phyloP scores from a whole-genome alignment of 2,113 vertebrate genomes.

The Leucopsar rothschildi region DNA sequence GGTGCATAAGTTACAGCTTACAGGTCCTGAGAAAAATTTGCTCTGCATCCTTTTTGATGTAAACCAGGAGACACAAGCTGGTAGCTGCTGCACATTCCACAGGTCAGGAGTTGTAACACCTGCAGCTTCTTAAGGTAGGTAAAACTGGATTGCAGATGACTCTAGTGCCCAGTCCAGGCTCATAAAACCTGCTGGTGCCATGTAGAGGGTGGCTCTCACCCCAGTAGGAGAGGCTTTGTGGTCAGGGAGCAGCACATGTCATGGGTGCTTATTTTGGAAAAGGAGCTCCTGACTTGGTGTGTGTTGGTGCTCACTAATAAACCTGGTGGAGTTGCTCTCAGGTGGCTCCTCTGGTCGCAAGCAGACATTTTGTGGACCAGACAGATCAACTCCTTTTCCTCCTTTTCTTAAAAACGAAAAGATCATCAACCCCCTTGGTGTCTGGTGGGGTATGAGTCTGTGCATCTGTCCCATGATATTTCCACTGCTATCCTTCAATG shows the following conservation, averaged over 20 bases:
- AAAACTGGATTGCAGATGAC: neutral
- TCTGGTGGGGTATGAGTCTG: neutral
- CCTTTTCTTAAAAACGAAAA: neutral
- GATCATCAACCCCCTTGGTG: neutral
- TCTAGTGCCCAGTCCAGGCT: neutral
- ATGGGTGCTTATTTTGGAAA: neutral
- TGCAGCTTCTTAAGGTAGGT: neutral
- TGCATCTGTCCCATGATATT: fast-evolving
- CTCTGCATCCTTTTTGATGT: neutral
- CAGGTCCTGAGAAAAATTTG: neutral
- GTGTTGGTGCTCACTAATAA: neutral
- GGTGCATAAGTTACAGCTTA: neutral
- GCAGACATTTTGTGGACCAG: neutral
- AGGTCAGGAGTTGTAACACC: neutral
- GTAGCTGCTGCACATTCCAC: neutral
- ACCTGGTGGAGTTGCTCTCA: fast-evolving
- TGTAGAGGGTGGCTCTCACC: fast-evolving
- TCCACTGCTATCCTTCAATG: neutral
- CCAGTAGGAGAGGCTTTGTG: neutral
- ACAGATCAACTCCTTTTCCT: neutral
- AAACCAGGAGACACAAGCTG: neutral
- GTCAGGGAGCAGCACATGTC: neutral
- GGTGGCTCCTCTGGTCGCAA: neutral
- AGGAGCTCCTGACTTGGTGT: neutral
- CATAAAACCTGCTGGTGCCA: neutral